Percentiles rank a stretch among this genome's conserved stretches.
These are phyloP conservation scores for Asbolus verrucosus DNA, from an alignment of 1,140 invertebrate genomes.

Conservation along the genomic window DNA sequence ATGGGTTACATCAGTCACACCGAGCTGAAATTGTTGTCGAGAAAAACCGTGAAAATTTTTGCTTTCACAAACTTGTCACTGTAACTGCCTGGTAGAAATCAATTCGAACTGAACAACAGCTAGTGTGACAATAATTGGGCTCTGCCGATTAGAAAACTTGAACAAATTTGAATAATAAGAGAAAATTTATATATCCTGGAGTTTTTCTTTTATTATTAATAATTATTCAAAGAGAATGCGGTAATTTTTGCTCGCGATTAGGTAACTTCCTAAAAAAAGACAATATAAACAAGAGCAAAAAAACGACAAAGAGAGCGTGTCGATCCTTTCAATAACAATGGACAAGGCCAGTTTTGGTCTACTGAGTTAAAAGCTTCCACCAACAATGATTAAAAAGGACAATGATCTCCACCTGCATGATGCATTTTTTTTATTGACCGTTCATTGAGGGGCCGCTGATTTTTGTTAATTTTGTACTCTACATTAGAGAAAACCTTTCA, in stretches of 20 bases:
- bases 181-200: no score
- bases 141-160: background rate
- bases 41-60: slow-evolving; percentile 14
- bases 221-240: no score
- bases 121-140: slow-evolving; percentile 18
- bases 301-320: slow-evolving; percentile 26
- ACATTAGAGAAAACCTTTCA: slow-evolving; percentile 56
- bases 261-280: slow-evolving; percentile 8
- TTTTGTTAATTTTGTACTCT: slow-evolving; percentile 27
- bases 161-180: no score
- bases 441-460: slow-evolving; percentile 23
- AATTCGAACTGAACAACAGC: slow-evolving; percentile 13
- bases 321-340: slow-evolving; percentile 8
- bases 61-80: slow-evolving; percentile 22
- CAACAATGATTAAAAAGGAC: slow-evolving; percentile 13
- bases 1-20: slow-evolving; percentile 9
- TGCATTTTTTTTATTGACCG: slow-evolving; percentile 32
- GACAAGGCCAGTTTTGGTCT: background rate
- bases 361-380: slow-evolving; percentile 21
- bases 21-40: slow-evolving; percentile 11
- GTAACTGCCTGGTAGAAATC: background rate
- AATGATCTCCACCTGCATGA: slow-evolving; percentile 11
- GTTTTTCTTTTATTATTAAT: background rate
- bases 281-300: no score
- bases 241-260: slow-evolving; percentile 19